Conservation (phyloP, 2,113 vertebrate species). For the Bucco capensis region DNA sequence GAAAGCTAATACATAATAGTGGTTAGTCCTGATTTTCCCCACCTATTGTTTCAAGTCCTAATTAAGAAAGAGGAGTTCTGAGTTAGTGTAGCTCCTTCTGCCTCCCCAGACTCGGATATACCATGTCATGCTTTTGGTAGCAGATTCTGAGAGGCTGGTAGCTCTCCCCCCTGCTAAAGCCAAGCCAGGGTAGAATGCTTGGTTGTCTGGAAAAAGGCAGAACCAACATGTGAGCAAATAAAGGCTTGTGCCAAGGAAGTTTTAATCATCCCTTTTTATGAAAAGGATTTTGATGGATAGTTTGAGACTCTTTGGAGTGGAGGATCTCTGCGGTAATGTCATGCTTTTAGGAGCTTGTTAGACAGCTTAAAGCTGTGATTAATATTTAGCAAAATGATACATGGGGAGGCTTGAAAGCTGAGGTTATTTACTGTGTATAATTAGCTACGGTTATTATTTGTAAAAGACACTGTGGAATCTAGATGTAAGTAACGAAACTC, state of each 20-base stretch:
- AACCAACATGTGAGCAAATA: slow-evolving; percentile 67
- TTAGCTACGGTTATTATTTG: slow-evolving; percentile 57
- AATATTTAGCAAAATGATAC: slow-evolving; percentile 64
- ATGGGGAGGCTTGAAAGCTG: slow-evolving; percentile 51
- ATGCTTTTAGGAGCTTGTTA: slow-evolving; percentile 43
- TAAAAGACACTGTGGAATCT: slow-evolving; percentile 23
- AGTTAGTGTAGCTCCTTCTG: slow-evolving; percentile 54
- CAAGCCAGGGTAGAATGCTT: not conserved
- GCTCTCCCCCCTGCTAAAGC: slow-evolving; percentile 53
- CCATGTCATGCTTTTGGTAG: slow-evolving; percentile 63
- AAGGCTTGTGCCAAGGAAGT: slow-evolving; percentile 75
- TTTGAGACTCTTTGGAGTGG: slow-evolving; percentile 47
- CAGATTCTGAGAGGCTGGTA: slow-evolving; percentile 8
- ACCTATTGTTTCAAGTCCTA: slow-evolving; percentile 67
- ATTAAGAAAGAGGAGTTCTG: slow-evolving; percentile 55
- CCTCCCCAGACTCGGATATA: slow-evolving; percentile 31
- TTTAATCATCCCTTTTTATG: slow-evolving; percentile 77
- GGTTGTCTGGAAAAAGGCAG: slow-evolving; percentile 34
- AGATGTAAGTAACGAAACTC: not conserved
- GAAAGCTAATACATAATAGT: slow-evolving; percentile 76
- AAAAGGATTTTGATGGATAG: slow-evolving; percentile 80
- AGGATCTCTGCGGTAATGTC: slow-evolving; percentile 56
- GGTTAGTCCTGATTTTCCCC: slow-evolving; percentile 33
- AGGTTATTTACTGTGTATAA: slow-evolving; percentile 66
- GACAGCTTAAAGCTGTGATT: slow-evolving; percentile 65